Evolutionary conservation across 2,113 vertebrate species (phyloP), one percentile per base, ranked within the genome.

Genomic region (Alectura lathami): DNA sequence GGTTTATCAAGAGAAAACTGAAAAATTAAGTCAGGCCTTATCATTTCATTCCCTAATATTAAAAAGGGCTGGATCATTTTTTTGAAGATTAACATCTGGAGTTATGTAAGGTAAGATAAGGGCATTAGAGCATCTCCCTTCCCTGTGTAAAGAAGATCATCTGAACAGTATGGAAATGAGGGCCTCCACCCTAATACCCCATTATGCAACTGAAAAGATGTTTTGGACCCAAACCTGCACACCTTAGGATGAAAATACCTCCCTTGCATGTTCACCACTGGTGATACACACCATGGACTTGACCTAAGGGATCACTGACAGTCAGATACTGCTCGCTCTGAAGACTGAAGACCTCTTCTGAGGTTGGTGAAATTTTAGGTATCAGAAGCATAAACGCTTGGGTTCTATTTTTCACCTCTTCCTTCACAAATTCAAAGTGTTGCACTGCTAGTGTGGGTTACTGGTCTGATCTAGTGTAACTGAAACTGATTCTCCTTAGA

Each of bases 101-200:
- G 47, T 95, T 94, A 88, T 88, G 89, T 89, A 95, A 96, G 60
- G 83, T 60, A 51, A 94, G 94, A 94, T 97, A 96, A 96, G 72
- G 11, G 21, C 53, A 82, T 94, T 93, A 94, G 60, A 93, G 92
- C 74, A 91, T 66, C 86, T 94, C 83, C 80, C 56, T 96, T 96
- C 94, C 90, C 36, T 59, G 76, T 91, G 12, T 62, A 54, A 90
- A 83, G 79, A 64, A 40, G 88, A 95, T 95, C 74, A 91, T 57
- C 89, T 79, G 45, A 89, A 56, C 79, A 60, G 8, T 54, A 93
- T 93, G 95, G 79, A 95, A 95, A 95, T 95, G 43, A 97, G 15
- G 20, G 73, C 76, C 91, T 96, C 91, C 94, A 93, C 93, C 89
- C 89, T 88, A 36, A 43, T 27, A 67, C 17, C 38, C 91, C 83